Conservation (phyloP, 2,888 invertebrate genomes). For the Ectemnius continuus region DNA sequence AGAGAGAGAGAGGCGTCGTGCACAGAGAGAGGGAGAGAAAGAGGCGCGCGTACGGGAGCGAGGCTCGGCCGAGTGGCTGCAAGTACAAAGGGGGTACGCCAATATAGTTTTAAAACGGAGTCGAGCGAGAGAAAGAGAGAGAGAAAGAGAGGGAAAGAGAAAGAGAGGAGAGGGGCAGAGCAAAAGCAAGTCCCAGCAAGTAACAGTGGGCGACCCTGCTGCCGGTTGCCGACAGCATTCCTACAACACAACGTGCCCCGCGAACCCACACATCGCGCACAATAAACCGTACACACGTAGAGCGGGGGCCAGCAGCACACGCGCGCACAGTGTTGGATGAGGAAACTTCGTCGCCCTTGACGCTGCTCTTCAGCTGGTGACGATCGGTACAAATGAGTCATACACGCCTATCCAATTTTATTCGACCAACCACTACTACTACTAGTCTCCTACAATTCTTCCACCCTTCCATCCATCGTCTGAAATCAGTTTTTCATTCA, state of each 20-base stretch:
- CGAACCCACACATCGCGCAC: slow-evolving; percentile 62
- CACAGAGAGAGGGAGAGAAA: too few relatives aligned
- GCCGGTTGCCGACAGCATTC: slow-evolving; percentile 71
- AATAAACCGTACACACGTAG: slow-evolving; percentile 31
- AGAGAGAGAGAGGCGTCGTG: too few relatives aligned
- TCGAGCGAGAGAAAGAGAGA: slow-evolving; percentile 51
- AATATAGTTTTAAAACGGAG: slow-evolving; percentile 64
- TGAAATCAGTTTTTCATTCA: too few relatives aligned
- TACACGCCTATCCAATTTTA: slow-evolving; percentile 43
- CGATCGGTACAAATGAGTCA: slow-evolving; percentile 48
- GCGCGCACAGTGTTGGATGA: slow-evolving; percentile 51
- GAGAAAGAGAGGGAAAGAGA: slow-evolving; percentile 38
- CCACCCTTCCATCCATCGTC: too few relatives aligned
- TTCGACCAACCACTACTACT: slow-evolving; percentile 30
- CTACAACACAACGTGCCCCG: slow-evolving; percentile 66
- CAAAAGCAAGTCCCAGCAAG: slow-evolving; percentile 65
- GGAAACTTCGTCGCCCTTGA: slow-evolving; percentile 54
- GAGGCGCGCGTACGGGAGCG: too few relatives aligned
- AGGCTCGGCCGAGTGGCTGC: slow-evolving; percentile 41
- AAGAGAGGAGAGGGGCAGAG: slow-evolving; percentile 56
- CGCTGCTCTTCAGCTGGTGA: slow-evolving; percentile 24
- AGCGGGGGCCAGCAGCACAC: slow-evolving; percentile 12
- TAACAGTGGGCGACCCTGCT: slow-evolving; percentile 71
- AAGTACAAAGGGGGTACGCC: slow-evolving; percentile 61
- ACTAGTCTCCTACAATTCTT: neutral